Evolutionary conservation across 2,888 invertebrate species (phyloP), one percentile per base, ranked within the genome.

Genomic region (Drosophila birchii): DNA sequence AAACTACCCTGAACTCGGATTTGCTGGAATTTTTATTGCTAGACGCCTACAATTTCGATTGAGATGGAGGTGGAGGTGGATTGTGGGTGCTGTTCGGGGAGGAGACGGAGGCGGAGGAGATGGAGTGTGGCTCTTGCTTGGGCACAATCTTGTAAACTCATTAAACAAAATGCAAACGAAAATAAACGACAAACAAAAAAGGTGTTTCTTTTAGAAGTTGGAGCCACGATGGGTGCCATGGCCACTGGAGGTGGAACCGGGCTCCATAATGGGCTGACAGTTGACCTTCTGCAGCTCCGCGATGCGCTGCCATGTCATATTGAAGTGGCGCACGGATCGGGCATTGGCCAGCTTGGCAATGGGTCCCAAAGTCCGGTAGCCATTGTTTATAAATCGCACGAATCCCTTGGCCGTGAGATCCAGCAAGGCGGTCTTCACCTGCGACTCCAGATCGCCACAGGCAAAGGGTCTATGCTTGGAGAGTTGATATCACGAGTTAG

Each of bases 331-430:
- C 55, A 72, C 70, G 4, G 89, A 91, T n/a, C 87, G 91, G 0
- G 90, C 90, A 58, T 80, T 76, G 18, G 91, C 88, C 69, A 92
- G 59, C 68, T 88, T 91, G 11, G 92, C 91, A 47, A 91, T 91
- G 7, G 92, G 92, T 0, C 92, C 92, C 60, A 92, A 41, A 1
- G 92, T 92, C 67, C 90, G 91, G 76, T 91, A 92, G 0, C 92
- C 92, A 44, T 86, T 80, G 38, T 70, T 62, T 1, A 89, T 72
- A 43, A 64, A 85, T 20, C 91, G 88, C 56, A 92, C 77, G 58
- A 91, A 92, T 3, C 92, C 92, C 18, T 75, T 78, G 12, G 80
- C 64, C 9, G 87, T 88, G 9, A 92, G 71, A 45, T 87, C 88
- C 49, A 88, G 79, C 5, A 92, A 53, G 0, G 92, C 92, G 18